These are phyloP conservation scores for Caenorhabditis sp. DNA, from an alignment of 2,888 invertebrate genomes.

Conservation along the genomic window DNA sequence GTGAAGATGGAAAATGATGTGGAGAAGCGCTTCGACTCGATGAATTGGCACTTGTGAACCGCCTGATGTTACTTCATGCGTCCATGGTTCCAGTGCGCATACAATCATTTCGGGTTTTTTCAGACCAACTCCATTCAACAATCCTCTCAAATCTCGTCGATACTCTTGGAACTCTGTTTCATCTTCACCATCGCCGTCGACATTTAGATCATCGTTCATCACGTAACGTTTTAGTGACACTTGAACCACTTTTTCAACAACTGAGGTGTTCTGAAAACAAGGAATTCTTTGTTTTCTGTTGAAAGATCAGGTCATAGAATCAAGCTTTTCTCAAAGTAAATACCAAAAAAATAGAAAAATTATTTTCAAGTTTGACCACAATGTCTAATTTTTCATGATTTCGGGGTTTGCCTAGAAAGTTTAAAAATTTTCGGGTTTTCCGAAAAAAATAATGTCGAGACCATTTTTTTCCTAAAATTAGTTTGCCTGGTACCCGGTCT, in stretches of 20 bases:
- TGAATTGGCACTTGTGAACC: constrained; percentile 30
- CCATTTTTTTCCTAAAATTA: too few relatives aligned
- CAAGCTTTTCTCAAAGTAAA: too few relatives aligned
- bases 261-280: constrained; percentile 20
- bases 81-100: constrained; percentile 43
- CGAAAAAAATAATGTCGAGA: too few relatives aligned
- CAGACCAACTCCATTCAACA: constrained; percentile 47
- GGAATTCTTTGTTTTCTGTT: background rate
- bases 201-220: constrained; percentile 47
- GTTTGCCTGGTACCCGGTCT: too few relatives aligned
- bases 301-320: too few relatives aligned
- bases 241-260: constrained; percentile 37
- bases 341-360: too few relatives aligned
- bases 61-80: constrained; percentile 28
- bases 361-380: too few relatives aligned
- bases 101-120: constrained; percentile 50
- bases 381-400: too few relatives aligned
- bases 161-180: constrained; percentile 55
- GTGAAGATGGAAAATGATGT: constrained; percentile 51
- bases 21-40: constrained; percentile 43
- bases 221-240: constrained; percentile 37
- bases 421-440: too few relatives aligned
- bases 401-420: too few relatives aligned
- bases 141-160: constrained; percentile 44
- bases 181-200: constrained; percentile 58